These are phyloP conservation scores for Ichneumoninae sp. DNA, from an alignment of 2,888 invertebrate species.

Conservation along the genomic window DNA sequence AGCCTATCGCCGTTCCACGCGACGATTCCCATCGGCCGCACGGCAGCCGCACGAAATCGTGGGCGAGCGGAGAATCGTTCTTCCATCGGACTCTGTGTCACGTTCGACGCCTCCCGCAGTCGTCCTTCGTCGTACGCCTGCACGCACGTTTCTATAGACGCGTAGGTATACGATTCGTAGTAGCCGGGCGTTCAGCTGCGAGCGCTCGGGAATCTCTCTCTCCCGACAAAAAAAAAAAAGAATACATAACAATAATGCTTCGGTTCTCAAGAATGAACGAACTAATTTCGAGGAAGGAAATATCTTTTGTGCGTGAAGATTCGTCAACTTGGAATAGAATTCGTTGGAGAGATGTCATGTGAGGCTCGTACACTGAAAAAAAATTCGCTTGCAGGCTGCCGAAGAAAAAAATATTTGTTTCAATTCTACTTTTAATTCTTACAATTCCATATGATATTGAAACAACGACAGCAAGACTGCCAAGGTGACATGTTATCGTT, in stretches of 20 bases:
- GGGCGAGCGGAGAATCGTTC: conserved; percentile 34
- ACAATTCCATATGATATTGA: too few species aligned
- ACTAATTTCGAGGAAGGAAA: not conserved
- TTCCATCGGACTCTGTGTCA: conserved; percentile 3
- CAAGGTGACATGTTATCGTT: too few species aligned
- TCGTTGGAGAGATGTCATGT: not conserved
- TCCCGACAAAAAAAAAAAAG: not conserved
- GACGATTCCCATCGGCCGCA: not conserved
- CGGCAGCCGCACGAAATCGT: conserved; percentile 29
- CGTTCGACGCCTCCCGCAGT: conserved; percentile 7
- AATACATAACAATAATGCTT: conserved; percentile 12
- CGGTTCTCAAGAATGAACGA: conserved; percentile 2
- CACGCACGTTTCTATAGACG: conserved; percentile 27
- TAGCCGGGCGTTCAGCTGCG: conserved; percentile 12
- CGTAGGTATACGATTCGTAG: conserved; percentile 28
- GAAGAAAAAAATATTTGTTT: too few species aligned
- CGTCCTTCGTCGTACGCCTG: conserved; percentile 9
- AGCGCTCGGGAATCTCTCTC: not conserved
- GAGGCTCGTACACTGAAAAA: not conserved
- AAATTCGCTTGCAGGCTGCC: too few species aligned
- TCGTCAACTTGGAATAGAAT: not conserved
- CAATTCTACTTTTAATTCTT: too few species aligned
- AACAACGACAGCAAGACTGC: too few species aligned
- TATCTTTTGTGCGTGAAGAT: not conserved
- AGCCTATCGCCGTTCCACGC: conserved; percentile 24